Evolutionary conservation across 2,888 invertebrate genomes (phyloP), one percentile per base, ranked within the genome.

Genomic region (Byasa hedistus): DNA sequence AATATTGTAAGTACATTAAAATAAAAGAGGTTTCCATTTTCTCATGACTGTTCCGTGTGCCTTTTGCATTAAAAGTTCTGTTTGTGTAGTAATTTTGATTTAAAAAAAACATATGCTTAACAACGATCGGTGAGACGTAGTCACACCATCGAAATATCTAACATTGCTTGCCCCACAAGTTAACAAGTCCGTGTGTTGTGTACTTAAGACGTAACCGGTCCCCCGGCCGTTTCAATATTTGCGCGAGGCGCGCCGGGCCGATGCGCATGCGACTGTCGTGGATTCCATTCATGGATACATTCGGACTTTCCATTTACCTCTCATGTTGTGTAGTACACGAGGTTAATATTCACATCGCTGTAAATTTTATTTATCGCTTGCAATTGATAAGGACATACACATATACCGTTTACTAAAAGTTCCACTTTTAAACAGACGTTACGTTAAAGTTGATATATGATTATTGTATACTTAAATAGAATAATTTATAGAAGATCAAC

Each of bases 191-290:
- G 72, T 73, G 74, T 73, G 71, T 67, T 82, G 79, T 85, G 80
- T 82, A 79, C 79, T 77, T 77, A 77, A 68, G 66, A 67, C 59
- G 66, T 74, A 86, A 87, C 87, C 88, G 86, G 87, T 87, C 79
- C 72, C 78, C 71, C 72, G 79, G 79, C 81, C 77, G 75, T 83
- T 81, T 82, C 79, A 83, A 82, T 86, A 83, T 87, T 87, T 86
- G 85, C 86, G 78, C 82, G 80, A 81, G 77, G 79, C 74, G 79
- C 79, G 75, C 77, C 76, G 69, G 76, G 74, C 69, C 71, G 72
- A 76, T 75, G 73, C 75, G 76, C 74, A 76, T 76, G 75, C 78
- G 76, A 76, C 78, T 79, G 76, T 75, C 71, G 72, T 74, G 73
- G 69, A 75, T 73, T 79, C 79, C 83, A 85, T 87, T 86, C 82